These are phyloP conservation scores for Silurus asotus DNA, from an alignment of 2,113 vertebrate species.

Conservation along the genomic window DNA sequence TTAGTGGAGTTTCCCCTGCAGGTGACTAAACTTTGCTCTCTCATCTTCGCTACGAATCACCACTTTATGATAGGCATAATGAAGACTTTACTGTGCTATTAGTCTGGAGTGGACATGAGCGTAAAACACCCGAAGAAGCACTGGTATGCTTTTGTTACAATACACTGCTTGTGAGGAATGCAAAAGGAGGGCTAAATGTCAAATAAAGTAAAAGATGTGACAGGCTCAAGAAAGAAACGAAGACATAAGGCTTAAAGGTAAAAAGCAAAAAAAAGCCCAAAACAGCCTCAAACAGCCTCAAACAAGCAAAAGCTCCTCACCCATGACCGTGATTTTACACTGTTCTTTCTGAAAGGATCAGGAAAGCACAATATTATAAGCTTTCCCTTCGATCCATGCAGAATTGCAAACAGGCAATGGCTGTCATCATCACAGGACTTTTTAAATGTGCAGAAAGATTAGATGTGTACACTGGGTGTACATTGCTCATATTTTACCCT, in stretches of 20 bases:
- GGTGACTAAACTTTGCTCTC: constrained; percentile 61
- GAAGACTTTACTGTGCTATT: constrained; percentile 55
- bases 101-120: constrained; percentile 49
- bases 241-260: not conserved
- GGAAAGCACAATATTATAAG: constrained; percentile 62
- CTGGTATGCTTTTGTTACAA: constrained; percentile 38
- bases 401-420: constrained; percentile 64
- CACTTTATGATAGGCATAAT: constrained; percentile 63
- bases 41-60: constrained; percentile 60
- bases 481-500: constrained; percentile 25
- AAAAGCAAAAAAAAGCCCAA: not conserved
- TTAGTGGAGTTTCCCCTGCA: constrained; percentile 52
- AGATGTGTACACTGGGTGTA: constrained; percentile 6
- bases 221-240: not conserved
- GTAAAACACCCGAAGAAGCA: constrained; percentile 53
- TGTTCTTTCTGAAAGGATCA: constrained; percentile 46
- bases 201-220: not conserved
- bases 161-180: constrained; percentile 35
- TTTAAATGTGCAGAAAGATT: constrained; percentile 3
- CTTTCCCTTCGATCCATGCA: constrained; percentile 59
- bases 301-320: not conserved
- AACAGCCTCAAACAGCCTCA: not conserved
- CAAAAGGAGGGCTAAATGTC: not conserved
- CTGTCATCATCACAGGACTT: not conserved
- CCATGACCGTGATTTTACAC: constrained; percentile 29